phyloP scores from a whole-genome alignment of 1,140 invertebrate species.

The Palaemon carinicauda region DNA sequence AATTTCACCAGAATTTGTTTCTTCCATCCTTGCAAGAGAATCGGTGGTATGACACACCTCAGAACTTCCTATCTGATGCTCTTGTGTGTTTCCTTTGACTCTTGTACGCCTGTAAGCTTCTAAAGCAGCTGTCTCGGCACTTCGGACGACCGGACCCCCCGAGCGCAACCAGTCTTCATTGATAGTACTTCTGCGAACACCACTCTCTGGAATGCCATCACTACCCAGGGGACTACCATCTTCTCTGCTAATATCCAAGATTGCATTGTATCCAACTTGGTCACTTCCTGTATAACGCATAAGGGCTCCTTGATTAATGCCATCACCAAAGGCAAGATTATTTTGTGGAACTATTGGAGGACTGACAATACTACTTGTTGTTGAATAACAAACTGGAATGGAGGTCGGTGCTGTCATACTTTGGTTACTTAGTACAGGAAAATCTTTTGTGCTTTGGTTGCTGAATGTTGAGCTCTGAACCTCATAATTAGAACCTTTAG shows the following conservation, averaged over 20 bases:
- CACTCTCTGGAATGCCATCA: neutral
- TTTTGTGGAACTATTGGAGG: neutral
- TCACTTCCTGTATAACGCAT: neutral
- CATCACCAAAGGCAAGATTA: neutral
- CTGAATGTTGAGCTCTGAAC: too few species aligned
- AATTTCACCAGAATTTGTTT: neutral
- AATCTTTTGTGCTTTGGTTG: too few species aligned
- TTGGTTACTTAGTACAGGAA: too few species aligned
- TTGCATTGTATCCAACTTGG: conserved; percentile 1
- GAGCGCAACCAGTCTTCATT: neutral
- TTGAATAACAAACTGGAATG: too few species aligned
- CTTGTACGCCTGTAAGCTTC: conserved; percentile 29
- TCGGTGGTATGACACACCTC: conserved; percentile 47
- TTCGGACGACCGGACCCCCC: neutral
- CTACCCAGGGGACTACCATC: neutral
- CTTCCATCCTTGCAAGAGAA: conserved; percentile 23
- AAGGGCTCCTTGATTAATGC: neutral
- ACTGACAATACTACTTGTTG: too few species aligned
- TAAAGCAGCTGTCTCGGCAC: conserved; percentile 15
- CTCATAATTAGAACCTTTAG: too few species aligned
- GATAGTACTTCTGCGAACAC: neutral
- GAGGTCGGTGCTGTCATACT: too few species aligned
- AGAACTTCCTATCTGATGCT: conserved; percentile 44
- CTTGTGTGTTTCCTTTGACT: too few species aligned
- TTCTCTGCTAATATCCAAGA: conserved; percentile 7